Evolutionary conservation across 2,113 vertebrate genomes (phyloP), one percentile per base, ranked within the genome.

Genomic region (Mesitornis unicolor): DNA sequence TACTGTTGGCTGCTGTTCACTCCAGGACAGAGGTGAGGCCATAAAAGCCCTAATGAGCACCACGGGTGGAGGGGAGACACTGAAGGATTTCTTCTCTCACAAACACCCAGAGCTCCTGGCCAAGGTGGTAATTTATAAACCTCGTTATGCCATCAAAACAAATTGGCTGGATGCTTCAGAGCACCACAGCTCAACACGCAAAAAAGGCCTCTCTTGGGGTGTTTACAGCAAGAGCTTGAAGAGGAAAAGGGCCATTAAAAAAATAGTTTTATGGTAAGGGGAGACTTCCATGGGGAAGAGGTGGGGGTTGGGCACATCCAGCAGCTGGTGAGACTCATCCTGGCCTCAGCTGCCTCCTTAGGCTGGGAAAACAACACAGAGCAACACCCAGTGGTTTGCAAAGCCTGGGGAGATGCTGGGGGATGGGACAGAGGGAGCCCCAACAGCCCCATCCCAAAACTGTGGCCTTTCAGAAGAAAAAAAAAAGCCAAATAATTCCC

Each of bases 381-480:
- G 40, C 1, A 11, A 33, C 8, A 13, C 8, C 7, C 24, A 31
- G 33, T 0, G 1, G n/a, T 7, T 42, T n/a, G 25, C 7, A 81
- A 67, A 82, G 25, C 25, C 22, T 4, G 22, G 16, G 35, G 7
- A 67, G 35, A 20, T 20, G 28, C 47, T 21, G 35, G 31, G 10
- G 53, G 8, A 6, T 4, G 18, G 48, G 10, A 16, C 33, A 35
- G 43, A 43, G 56, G 69, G 56, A 68, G 0, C 1, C 19, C 24
- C 14, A 2, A 0, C 9, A 13, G 33, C 17, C 14, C 3, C 3
- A 0, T 7, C 43, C 3, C 47, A 15, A 10, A 82, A 3, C 3
- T 33, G 42, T 3, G 33, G n/a, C 2, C 4, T 65, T 51, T 13
- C 13, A 16, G 16, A 8, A 6, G 9, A 24, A 35, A 6, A 10